Percentiles rank a stretch among this genome's conserved stretches.
Conservation (phyloP, 2,888 invertebrate genomes). For the Leucoma salicis region DNA sequence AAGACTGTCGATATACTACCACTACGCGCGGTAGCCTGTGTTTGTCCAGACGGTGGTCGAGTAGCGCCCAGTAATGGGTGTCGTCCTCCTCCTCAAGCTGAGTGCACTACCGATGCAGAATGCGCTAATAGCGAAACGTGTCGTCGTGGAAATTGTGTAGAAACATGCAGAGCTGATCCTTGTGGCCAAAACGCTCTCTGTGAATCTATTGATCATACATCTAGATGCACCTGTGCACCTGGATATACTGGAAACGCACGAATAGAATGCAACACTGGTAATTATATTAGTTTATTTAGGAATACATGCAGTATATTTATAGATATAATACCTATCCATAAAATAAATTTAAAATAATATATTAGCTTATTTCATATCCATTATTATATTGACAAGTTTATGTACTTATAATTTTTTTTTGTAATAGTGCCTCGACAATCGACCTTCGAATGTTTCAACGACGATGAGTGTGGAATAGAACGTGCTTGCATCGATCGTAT, state of each 20-base stretch:
- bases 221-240: constrained; percentile 89
- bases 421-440: constrained; percentile 63
- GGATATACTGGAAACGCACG: constrained; percentile 91
- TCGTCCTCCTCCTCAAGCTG: constrained; percentile 80
- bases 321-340: neutral
- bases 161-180: constrained; percentile 88
- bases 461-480: constrained; percentile 89
- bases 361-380: neutral
- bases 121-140: constrained; percentile 89
- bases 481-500: constrained; percentile 88
- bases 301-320: neutral
- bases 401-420: neutral
- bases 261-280: constrained; percentile 87
- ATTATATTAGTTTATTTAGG: too few relatives aligned
- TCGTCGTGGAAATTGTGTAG: constrained; percentile 87
- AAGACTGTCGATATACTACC: constrained; percentile 90
- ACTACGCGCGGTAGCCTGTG: constrained; percentile 91
- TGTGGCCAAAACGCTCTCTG: constrained; percentile 94
- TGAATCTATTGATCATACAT: constrained; percentile 87
- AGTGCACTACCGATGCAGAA: constrained; percentile 88
- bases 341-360: neutral
- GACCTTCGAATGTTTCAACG: constrained; percentile 87
- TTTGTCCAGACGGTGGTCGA: constrained; percentile 91
- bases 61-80: constrained; percentile 89
- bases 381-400: too few relatives aligned